Percentiles rank a stretch among this genome's conserved stretches.
Evolutionary conservation across 2,888 invertebrate species (phyloP).

Genomic region (Nesidiocoris tenuis): DNA sequence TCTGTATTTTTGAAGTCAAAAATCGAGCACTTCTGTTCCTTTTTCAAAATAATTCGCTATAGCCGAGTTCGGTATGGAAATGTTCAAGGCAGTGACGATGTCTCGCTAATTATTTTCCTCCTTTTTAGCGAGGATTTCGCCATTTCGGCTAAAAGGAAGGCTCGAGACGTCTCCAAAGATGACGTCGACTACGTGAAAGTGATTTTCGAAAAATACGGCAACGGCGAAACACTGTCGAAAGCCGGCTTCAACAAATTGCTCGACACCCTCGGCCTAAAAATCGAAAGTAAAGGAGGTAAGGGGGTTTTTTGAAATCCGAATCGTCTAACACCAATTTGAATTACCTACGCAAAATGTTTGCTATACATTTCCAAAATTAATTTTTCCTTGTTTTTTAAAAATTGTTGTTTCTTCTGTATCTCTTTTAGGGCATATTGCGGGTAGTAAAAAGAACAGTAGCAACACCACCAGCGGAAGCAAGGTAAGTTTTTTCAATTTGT

Average conservation of each 20-base stretch:
- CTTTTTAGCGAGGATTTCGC: neutral
- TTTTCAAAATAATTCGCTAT: no score
- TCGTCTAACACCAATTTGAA: no score
- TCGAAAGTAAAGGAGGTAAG: neutral
- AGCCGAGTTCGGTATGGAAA: no score
- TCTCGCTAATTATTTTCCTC: no score
- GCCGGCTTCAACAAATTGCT: conserved; percentile 71
- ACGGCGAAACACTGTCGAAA: conserved; percentile 62
- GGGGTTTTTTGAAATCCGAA: no score
- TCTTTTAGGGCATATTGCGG: neutral
- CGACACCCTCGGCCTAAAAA: conserved; percentile 56
- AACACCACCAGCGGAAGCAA: neutral
- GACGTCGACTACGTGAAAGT: conserved; percentile 63
- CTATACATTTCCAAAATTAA: no score
- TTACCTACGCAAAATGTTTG: no score
- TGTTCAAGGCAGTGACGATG: no score
- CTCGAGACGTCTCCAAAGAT: conserved; percentile 12
- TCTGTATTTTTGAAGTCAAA: no score
- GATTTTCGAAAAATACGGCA: conserved; percentile 68
- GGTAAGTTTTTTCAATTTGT: neutral
- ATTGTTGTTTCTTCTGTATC: no score
- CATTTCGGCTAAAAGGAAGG: neutral
- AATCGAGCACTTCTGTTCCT: no score
- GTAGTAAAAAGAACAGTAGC: neutral
- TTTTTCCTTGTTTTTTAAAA: no score